Evolutionary conservation across 2,888 invertebrate genomes (phyloP), one percentile per base, ranked within the genome.

Genomic region (Parnassius glacialis): DNA sequence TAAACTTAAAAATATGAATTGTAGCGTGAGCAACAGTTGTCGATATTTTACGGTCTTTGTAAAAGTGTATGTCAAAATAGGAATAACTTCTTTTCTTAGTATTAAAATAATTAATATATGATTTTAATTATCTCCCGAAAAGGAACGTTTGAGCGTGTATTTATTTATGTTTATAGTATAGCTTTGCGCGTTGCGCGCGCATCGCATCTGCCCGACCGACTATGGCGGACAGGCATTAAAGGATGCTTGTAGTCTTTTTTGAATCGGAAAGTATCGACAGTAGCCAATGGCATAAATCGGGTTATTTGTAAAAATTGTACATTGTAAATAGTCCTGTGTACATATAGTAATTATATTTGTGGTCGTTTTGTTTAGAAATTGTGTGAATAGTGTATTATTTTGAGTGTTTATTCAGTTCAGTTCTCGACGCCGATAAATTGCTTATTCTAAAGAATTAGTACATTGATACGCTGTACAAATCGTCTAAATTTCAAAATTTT

Each of bases 261-360:
- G 85, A 89, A 92, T 92, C 93, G 85, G 85, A 89, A 90, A 92
- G 92, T 92, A 93, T 94, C 93, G 92, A 92, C 89, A 84, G 85
- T 90, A 92, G 92, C 94, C 93, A 93, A 94, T 94, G 94, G 93
- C 93, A 90, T 94, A 94, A 94, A 87, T 84, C 88, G 88, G 85
- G 87, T 88, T 91, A 92, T 90, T 88, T 92, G 92, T 93, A 92
- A 90, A 92, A 93, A 92, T 92, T 93, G 93, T 93, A 93, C 92
- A 93, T 94, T 94, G 94, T 94, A 94, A 93, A 94, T 94, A 94
- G 94, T 93, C 92, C 88, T 85, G 92, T 94, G 94, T 94, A 94
- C 92, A 94, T 94, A 93, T 94, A 94, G 94, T 94, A 92, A 90
- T 93, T 93, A 93, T 93, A 93, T 93, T 93, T 93, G 90, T 92